Percentiles rank a stretch among this genome's conserved stretches.
Conservation (phyloP, 2,797 vertebrate species). For the Fratercula arctica region DNA sequence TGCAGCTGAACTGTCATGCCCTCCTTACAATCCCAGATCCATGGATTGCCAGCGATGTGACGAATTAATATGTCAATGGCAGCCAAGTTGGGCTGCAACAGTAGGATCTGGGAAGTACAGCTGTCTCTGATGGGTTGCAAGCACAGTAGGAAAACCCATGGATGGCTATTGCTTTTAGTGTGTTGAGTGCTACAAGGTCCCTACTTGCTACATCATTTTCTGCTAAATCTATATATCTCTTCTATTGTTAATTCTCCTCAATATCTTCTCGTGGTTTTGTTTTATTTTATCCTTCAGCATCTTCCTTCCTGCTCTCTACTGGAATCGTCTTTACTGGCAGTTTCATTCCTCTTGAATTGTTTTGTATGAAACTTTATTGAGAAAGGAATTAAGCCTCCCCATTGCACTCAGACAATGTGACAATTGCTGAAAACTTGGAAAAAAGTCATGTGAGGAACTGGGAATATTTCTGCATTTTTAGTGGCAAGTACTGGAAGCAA, state of each 20-base stretch:
- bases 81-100: background rate
- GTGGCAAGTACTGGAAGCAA: background rate
- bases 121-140: accelerated
- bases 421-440: background rate
- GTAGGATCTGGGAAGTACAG: background rate
- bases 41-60: background rate
- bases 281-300: background rate
- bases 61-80: background rate
- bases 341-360: background rate
- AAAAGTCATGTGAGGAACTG: background rate
- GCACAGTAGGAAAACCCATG: background rate
- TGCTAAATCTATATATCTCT: background rate
- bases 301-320: background rate
- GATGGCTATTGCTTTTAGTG: background rate
- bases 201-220: background rate
- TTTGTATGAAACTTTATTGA: background rate
- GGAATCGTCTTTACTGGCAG: background rate
- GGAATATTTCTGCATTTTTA: background rate
- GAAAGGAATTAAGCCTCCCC: background rate
- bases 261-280: background rate
- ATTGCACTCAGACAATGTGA: background rate
- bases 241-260: background rate
- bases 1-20: background rate
- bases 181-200: background rate
- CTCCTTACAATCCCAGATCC: background rate